phyloP scores from a whole-genome alignment of 2,888 invertebrate genomes.

The Drosophila silvestris region DNA sequence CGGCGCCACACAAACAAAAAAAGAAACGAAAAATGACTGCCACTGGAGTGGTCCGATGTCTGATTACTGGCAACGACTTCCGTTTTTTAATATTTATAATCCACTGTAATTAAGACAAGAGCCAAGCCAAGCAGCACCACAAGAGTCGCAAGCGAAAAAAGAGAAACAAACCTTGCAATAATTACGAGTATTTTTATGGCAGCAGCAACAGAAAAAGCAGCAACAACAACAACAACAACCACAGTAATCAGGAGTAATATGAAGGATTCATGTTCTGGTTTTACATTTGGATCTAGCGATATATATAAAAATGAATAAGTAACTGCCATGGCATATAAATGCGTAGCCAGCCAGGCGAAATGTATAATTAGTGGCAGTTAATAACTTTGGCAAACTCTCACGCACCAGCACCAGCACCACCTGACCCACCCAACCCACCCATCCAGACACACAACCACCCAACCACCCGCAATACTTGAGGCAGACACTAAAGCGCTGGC shows the following conservation, averaged over 20 bases:
- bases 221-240: neutral
- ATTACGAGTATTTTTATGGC: conserved; percentile 61
- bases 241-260: conserved; percentile 13
- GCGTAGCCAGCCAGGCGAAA: conserved; percentile 62
- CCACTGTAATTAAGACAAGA: conserved; percentile 70
- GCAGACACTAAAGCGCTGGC: conserved; percentile 21
- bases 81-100: conserved; percentile 72
- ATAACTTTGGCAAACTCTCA: conserved; percentile 69
- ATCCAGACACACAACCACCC: neutral
- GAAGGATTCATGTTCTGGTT: conserved; percentile 40
- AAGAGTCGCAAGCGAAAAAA: conserved; percentile 29
- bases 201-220: neutral
- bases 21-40: conserved; percentile 3
- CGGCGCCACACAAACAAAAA: conserved; percentile 4
- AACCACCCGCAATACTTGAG: neutral
- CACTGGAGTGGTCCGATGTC: conserved; percentile 50
- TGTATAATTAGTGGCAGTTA: conserved; percentile 74
- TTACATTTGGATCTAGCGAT: conserved; percentile 30
- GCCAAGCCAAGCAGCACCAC: conserved; percentile 42
- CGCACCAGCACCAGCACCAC: conserved; percentile 45
- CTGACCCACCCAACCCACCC: neutral
- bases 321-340: conserved; percentile 68
- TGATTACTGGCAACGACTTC: conserved; percentile 67
- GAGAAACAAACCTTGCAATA: conserved; percentile 50
- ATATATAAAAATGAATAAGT: conserved; percentile 42